phyloP scores from a whole-genome alignment of 1,140 invertebrate genomes.

The Heliothis subflexa region DNA sequence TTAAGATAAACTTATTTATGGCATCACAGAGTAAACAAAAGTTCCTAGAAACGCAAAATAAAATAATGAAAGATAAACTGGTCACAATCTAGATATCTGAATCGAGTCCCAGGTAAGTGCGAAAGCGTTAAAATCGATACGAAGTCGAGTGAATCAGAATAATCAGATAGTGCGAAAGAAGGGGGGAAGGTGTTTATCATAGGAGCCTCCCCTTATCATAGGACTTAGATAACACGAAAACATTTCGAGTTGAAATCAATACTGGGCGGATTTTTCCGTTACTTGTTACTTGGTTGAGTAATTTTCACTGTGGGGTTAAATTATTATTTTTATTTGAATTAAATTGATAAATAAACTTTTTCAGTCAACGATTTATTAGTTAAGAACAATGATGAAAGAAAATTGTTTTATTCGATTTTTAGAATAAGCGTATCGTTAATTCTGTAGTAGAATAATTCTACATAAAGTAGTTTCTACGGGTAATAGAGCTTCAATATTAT shows the following conservation, averaged over 20 bases:
- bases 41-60: not conserved
- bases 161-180: conserved; percentile 64
- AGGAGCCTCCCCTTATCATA: conserved; percentile 73
- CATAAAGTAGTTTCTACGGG: not conserved
- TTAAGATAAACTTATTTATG: not conserved
- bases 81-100: not conserved
- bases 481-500: not conserved
- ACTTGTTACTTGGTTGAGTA: conserved; percentile 47
- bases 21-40: no score
- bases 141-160: conserved; percentile 46
- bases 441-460: not conserved
- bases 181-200: conserved; percentile 72
- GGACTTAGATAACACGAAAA: conserved; percentile 77
- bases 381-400: no score
- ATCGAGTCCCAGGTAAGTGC: conserved; percentile 1
- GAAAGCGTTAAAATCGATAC: conserved; percentile 26
- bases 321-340: not conserved
- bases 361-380: no score
- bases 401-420: not conserved
- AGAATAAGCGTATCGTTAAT: not conserved
- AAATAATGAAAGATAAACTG: no score
- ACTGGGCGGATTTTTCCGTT: conserved; percentile 64
- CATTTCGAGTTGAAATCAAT: conserved; percentile 81
- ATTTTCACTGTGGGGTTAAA: not conserved
- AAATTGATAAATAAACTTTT: no score